Base-by-base conservation (phyloP, 2,888 invertebrate species). In the Leptinotarsa rubiginosa region DNA sequence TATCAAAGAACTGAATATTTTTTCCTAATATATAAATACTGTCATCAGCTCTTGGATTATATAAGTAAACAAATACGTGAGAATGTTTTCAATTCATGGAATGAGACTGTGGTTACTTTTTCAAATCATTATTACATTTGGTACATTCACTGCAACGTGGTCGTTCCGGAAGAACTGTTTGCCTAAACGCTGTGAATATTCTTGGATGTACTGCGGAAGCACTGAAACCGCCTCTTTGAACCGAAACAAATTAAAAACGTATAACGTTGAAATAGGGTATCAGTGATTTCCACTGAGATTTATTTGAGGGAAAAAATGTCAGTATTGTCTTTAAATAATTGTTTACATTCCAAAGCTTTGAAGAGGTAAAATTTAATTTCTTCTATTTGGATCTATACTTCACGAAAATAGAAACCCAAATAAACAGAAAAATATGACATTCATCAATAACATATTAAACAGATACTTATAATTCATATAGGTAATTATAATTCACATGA, bases 121-220 rank as follows among this genome's bases (percentile, higher is more conserved):
- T 62, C 31, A 5, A n/a, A 31, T 62, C 4, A 10, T 5, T 31
- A 10, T 31, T 31, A 41, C 2, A 7, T 25, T 41, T n/a, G 25
- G 25, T 41, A 15, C n/a, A 2, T 31, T 31, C 31, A 62, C 62
- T 62, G 12, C 25, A 41, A 16, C 5, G 31, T 41, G 31, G 62
- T 62, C 62, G 62, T 62, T 62, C 62, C 62, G 62, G 31, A 62
- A 62, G 62, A 62, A 62, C 18, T 31, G 62, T 15, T 18, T 31
- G 10, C 25, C n/a, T 31, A 41, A 62, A 62, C 25, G 62, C 56
- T 56, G 62, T 62, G n/a, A 62, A 62, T 62, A 62, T 62, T 62
- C 41, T 16, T 41, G 15, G 31, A 62, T 31, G 31, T 62, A 62
- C 4, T n/a, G 16, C 62, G 31, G 25, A 62, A 62, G 31, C 41